phyloP scores from a whole-genome alignment of 30 jellyfish, hydroid and myxozoan genomes.

The Turritopsis dohrnii region DNA sequence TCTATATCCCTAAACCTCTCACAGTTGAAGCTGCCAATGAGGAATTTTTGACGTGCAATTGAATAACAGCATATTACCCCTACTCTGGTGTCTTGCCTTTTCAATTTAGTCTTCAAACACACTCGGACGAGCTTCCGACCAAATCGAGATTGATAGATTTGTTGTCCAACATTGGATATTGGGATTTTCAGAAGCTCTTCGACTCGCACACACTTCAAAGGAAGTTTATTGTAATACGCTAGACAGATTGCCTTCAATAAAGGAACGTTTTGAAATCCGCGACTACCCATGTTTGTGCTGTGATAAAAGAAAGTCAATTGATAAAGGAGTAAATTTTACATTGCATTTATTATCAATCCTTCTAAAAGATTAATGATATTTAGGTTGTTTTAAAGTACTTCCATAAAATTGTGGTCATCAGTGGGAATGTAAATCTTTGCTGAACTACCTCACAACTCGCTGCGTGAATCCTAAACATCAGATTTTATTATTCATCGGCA shows the following conservation, averaged over 20 bases:
- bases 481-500: not conserved
- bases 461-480: not conserved
- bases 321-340: too few species aligned
- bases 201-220: not conserved
- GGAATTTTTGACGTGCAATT: not conserved
- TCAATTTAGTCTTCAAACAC: not conserved
- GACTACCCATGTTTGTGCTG: too few species aligned
- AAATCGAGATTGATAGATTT: not conserved
- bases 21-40: not conserved
- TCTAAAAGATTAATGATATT: not conserved
- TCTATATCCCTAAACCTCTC: not conserved
- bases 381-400: not conserved
- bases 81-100: not conserved
- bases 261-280: not conserved
- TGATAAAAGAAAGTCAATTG: too few species aligned
- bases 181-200: not conserved
- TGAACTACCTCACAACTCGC: not conserved
- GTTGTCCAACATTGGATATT: not conserved
- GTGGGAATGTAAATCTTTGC: not conserved
- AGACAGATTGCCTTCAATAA: not conserved
- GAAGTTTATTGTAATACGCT: not conserved
- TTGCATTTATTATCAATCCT: not conserved
- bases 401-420: not conserved
- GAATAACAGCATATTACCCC: not conserved
- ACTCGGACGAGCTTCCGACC: not conserved